Percentiles rank a stretch among this genome's conserved stretches.
phyloP scores from a whole-genome alignment of 2,797 vertebrate species.

The Tarsius wallacei region DNA sequence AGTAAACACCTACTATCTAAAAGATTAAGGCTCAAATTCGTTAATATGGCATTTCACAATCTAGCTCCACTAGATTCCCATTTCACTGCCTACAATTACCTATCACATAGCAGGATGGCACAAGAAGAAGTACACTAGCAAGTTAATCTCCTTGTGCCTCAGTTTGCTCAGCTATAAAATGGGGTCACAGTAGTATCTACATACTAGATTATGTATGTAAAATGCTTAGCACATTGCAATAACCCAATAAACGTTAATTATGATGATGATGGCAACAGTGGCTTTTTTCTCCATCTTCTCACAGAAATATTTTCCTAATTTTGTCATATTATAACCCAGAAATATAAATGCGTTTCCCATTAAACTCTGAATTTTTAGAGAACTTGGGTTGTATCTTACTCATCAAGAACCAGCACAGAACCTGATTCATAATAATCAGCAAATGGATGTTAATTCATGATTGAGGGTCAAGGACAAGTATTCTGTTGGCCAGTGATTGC shows the following conservation, averaged over 20 bases:
- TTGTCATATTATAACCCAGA: not conserved
- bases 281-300: not conserved
- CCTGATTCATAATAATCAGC: not conserved
- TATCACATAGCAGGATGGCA: not conserved
- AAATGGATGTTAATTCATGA: conserved; percentile 54
- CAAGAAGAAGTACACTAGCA: not conserved
- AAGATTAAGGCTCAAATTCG: not conserved
- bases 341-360: conserved; percentile 7
- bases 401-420: not conserved
- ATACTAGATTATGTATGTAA: not conserved
- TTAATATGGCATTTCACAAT: not conserved
- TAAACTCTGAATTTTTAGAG: conserved; percentile 49
- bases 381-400: not conserved
- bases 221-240: not conserved
- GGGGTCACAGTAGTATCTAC: not conserved
- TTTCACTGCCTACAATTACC: not conserved
- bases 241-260: conserved; percentile 8
- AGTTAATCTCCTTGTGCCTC: not conserved
- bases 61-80: not conserved
- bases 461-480: not conserved
- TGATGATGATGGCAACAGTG: not conserved
- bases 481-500: not conserved
- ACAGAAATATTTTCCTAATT: not conserved
- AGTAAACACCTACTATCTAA: not conserved
- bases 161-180: not conserved